These are phyloP conservation scores for Petrocephalus zakoni DNA, from an alignment of 2,113 vertebrate genomes.

Conservation along the genomic window DNA sequence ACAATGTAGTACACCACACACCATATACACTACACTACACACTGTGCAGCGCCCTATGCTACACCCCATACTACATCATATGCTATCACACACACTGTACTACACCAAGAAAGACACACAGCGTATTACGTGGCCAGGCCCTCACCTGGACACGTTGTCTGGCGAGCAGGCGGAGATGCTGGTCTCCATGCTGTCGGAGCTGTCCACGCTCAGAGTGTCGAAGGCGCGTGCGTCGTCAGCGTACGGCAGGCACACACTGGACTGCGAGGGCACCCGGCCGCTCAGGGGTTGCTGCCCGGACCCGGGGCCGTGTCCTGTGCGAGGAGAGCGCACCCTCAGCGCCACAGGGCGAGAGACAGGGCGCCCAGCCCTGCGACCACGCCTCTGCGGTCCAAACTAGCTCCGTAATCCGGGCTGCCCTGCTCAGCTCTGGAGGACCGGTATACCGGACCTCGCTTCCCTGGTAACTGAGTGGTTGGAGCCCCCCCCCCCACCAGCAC, in stretches of 20 bases:
- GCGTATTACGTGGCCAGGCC: neutral
- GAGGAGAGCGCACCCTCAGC: neutral
- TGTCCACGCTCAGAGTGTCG: conserved; percentile 70
- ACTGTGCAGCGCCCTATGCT: neutral
- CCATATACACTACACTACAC: neutral
- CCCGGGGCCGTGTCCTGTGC: neutral
- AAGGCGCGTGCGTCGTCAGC: conserved; percentile 72
- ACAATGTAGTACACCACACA: neutral
- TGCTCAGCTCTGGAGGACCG: neutral
- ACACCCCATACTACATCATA: neutral
- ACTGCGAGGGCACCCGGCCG: conserved; percentile 75
- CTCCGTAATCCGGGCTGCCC: neutral
- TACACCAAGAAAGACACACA: neutral
- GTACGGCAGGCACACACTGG: conserved; percentile 75
- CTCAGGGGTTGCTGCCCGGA: conserved; percentile 46
- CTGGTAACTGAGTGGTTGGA: neutral
- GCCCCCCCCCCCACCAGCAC: neutral
- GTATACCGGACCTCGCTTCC: neutral
- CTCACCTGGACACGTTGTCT: conserved; percentile 88
- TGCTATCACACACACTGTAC: neutral
- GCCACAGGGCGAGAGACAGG: neutral
- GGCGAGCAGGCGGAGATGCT: conserved; percentile 90
- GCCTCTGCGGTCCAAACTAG: neutral
- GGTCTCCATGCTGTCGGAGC: conserved; percentile 67
- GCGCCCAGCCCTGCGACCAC: neutral